Base-by-base conservation (phyloP, 2,797 vertebrate genomes). In the Malacoraja senta region DNA sequence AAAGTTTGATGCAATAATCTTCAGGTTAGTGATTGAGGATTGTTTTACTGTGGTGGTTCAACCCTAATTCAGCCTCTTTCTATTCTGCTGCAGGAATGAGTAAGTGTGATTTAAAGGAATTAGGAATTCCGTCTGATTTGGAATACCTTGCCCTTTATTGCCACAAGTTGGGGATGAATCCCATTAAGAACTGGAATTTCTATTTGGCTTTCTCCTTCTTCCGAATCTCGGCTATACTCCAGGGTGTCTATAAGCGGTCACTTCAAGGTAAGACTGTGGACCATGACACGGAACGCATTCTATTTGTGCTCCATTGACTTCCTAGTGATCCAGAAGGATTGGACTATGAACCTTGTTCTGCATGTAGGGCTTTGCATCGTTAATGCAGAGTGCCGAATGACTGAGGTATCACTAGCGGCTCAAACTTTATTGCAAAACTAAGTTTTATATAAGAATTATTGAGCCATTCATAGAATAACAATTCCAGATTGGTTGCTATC, bases 151-250 rank as follows among this genome's bases (percentile, higher is more conserved):
- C 94, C 74, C 95, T 95, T 95, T 98, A 98, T 94, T 96, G 96
- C 19, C 61, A 29, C 7, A 95, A 93, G 79, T 80, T 94, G 95
- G 96, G 94, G n/a, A 61, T 94, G 24, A 94, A 95, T 17, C 91
- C 0, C 1, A 35, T 95, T 0, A 53, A 96, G 78, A 96, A 96
- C 94, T 97, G 96, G 97, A 96, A 97, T 94, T 97, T 97, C 95
- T 98, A 97, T 93, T 94, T 97, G 96, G 96, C 97, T 61, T 97
- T 97, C 86, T 97, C 95, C 90, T 96, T 97, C 19, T 98, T 98
- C 96, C 95, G 95, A 0, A 78, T 96, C 93, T 96, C 97, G 0
- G 96, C 95, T 1, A 94, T 93, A 93, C 95, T 97, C n/a, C 97
- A 97, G 94, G 96, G 96, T 0, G 94, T 94, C 91, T 94, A 94